Base-by-base conservation (phyloP, 2,113 vertebrate genomes). In the Gobiocypris rarus region DNA sequence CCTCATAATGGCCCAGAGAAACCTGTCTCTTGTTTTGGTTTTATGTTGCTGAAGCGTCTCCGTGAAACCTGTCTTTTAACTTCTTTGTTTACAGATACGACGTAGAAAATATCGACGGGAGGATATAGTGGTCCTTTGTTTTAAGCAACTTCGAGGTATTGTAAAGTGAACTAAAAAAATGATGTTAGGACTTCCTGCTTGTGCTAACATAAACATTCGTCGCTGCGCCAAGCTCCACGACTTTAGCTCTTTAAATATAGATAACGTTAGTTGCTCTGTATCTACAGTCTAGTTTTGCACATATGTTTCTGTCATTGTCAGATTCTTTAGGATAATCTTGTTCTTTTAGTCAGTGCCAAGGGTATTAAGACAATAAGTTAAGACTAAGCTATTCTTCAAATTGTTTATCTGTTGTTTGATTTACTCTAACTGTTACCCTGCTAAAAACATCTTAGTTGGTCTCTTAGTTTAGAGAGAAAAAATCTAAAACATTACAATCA, bases 1-100 rank as follows among this genome's bases (percentile, higher is more conserved):
- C 31, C 17, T 74, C 24, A 58, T 75, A 82, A 5, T 58, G 41
- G 65, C 73, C 24, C 74, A 83, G 9, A 5, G 14, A 17, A 54
- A 45, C 48, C n/a, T 7, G 10, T 9, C 41, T 34, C 48, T 4
- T 6, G 86, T 87, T 87, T 78, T 85, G 83, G 58, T 87, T 76
- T 77, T 76, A 52, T 50, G 69, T 15, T 28, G 24, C 13, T 34
- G 50, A 9, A 77, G 41, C 38, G 31, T 71, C 31, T 2, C 59
- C 85, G 79, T 74, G 1, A 9, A 5, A 2, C 19, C 3, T n/a
- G 56, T 74, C 14, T 50, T 74, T 65, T 78, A 56, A 9, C 6
- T 24, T 70, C 4, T 52, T 13, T 63, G 5, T 61, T 50, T 5
- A 43, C 19, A 9, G 10, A 9, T 58, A 14, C 8, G 26, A 58